phyloP scores from a whole-genome alignment of 2,113 vertebrate species.

The Thamnophis sirtalis region DNA sequence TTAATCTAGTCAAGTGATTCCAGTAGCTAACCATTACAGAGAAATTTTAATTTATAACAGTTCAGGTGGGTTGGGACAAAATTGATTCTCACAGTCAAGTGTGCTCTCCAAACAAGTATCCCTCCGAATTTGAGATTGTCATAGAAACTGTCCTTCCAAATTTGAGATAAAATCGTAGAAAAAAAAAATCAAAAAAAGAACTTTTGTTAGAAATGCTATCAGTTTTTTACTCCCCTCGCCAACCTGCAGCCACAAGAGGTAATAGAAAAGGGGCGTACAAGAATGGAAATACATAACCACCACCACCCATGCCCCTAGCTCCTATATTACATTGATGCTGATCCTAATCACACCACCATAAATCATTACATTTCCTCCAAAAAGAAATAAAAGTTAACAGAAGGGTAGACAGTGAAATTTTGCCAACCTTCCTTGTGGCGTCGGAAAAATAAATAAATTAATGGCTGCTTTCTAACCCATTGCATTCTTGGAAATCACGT shows the following conservation, averaged over 20 bases:
- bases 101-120: neutral
- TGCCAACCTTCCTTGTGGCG: neutral
- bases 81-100: neutral
- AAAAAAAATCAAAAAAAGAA: neutral
- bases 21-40: neutral
- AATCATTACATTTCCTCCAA: neutral
- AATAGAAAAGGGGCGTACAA: neutral
- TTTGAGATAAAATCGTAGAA: neutral
- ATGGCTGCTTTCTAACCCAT: neutral
- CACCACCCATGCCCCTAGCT: neutral
- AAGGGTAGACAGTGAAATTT: neutral
- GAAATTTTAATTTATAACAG: neutral
- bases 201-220: neutral
- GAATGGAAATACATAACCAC: neutral
- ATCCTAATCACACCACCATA: neutral
- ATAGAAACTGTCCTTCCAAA: neutral
- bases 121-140: neutral
- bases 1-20: neutral
- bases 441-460: neutral
- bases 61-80: neutral
- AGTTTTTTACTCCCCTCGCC: neutral
- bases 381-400: neutral
- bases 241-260: neutral
- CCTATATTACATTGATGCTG: neutral
- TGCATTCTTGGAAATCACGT: neutral